Evolutionary conservation across 2,888 invertebrate species (phyloP).

Genomic region (Anarsia innoxiella): DNA sequence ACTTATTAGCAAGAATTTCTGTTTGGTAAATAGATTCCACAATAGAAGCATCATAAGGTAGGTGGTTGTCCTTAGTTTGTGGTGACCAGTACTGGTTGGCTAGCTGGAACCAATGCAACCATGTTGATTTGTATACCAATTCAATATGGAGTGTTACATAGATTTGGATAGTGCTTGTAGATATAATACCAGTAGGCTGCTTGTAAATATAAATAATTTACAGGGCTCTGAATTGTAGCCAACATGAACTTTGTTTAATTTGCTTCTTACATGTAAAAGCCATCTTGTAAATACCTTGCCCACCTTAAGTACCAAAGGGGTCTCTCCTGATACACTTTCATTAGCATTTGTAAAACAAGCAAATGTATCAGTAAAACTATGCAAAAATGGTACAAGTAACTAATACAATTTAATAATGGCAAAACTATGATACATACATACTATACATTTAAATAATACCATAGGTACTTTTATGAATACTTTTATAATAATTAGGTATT

Average conservation of each 20-base stretch:
- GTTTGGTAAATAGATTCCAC: conserved; percentile 92
- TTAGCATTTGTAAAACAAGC: too few species aligned
- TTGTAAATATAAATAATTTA: conserved; percentile 17
- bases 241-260: conserved; percentile 20
- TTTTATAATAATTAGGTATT: too few species aligned
- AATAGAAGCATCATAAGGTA: conserved; percentile 84
- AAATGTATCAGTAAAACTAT: too few species aligned
- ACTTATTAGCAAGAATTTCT: conserved; percentile 90
- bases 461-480: too few species aligned
- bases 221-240: conserved; percentile 16
- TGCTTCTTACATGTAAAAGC: too few species aligned
- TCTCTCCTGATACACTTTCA: too few species aligned
- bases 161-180: conserved; percentile 38
- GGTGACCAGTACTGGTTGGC: conserved; percentile 96
- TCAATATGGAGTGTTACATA: conserved; percentile 62
- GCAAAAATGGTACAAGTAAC: too few species aligned
- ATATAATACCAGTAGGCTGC: conserved; percentile 63
- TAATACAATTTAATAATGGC: too few species aligned
- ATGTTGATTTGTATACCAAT: conserved; percentile 51
- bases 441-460: too few species aligned
- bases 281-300: too few species aligned
- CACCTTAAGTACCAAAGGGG: too few species aligned
- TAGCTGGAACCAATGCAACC: conserved; percentile 77
- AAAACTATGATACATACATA: too few species aligned
- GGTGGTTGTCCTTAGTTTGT: conserved; percentile 82